phyloP scores from a whole-genome alignment of 2,797 vertebrate species.

The Danio albolineatus region DNA sequence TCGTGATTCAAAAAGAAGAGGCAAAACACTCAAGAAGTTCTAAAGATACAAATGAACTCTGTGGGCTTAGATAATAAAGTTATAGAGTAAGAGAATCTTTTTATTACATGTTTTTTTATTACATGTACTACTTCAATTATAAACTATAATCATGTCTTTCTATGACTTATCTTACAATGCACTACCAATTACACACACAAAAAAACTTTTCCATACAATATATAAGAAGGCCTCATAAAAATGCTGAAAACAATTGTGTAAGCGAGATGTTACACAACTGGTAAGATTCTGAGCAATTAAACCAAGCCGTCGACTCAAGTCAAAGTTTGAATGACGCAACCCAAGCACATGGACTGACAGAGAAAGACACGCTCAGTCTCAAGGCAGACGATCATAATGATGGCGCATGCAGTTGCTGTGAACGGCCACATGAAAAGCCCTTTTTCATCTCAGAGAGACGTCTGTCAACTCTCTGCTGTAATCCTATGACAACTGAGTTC shows the following conservation, averaged over 20 bases:
- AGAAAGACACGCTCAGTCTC: slow-evolving; percentile 24
- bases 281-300: slow-evolving; percentile 48
- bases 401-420: background rate
- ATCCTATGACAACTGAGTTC: slow-evolving; percentile 18
- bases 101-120: too few species aligned
- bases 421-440: slow-evolving; percentile 17
- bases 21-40: too few species aligned
- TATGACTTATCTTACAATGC: background rate
- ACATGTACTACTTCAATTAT: background rate
- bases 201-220: background rate
- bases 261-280: slow-evolving; percentile 24
- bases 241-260: background rate
- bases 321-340: slow-evolving; percentile 48
- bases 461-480: slow-evolving; percentile 34
- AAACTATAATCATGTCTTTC: background rate
- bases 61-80: too few species aligned
- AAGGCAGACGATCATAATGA: slow-evolving; percentile 30
- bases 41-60: too few species aligned
- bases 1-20: too few species aligned
- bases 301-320: slow-evolving; percentile 8
- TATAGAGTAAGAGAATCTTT: too few species aligned
- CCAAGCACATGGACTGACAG: slow-evolving; percentile 24
- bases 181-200: background rate
- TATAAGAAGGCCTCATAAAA: background rate
- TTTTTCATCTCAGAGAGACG: slow-evolving; percentile 23